Conservation (phyloP, 2,113 vertebrate genomes). For the Paramormyrops kingsleyae region DNA sequence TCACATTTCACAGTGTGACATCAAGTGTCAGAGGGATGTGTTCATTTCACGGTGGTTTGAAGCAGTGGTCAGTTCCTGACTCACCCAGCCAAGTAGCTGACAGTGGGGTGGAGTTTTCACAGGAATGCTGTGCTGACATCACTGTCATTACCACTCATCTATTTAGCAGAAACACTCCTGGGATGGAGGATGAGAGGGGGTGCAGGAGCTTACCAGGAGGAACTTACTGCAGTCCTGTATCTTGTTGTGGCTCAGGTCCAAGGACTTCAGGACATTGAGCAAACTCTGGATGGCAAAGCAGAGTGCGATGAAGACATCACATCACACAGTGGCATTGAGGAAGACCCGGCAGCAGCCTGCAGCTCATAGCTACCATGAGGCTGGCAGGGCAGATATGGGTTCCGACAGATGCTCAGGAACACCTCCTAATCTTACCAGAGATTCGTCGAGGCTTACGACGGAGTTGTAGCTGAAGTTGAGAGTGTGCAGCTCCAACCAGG, state of each 20-base stretch:
- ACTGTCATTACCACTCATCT: neutral
- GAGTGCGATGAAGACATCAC: neutral
- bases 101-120: neutral
- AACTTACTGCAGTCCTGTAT: slow-evolving; percentile 79
- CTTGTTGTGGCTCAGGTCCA: slow-evolving; percentile 92
- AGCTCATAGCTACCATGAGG: neutral
- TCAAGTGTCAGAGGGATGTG: neutral
- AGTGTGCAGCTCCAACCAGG: slow-evolving; percentile 87
- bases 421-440: slow-evolving; percentile 69
- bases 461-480: slow-evolving; percentile 90
- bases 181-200: neutral
- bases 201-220: slow-evolving; percentile 55
- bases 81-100: neutral
- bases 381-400: neutral
- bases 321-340: neutral
- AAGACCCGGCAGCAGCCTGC: neutral
- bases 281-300: slow-evolving; percentile 62
- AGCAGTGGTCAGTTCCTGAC: neutral
- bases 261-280: slow-evolving; percentile 73
- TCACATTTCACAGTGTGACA: neutral
- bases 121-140: neutral
- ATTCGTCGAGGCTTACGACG: slow-evolving; percentile 76
- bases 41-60: neutral
- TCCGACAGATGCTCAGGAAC: neutral
- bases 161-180: neutral